Base-by-base conservation (phyloP, 2,888 invertebrate genomes). In the Cremastinae sp. region DNA sequence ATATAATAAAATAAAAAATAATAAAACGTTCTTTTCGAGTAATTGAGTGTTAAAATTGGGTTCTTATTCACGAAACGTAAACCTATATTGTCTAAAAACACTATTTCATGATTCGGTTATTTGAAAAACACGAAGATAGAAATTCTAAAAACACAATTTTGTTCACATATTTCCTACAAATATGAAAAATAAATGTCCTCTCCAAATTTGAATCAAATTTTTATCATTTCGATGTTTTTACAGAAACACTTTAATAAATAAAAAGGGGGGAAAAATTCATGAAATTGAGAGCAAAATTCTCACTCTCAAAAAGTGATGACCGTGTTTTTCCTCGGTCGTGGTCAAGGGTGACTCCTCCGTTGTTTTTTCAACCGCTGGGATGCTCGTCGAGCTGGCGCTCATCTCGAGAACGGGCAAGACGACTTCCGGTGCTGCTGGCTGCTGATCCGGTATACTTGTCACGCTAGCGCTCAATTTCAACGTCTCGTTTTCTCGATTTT, bases 291-390 rank as follows among this genome's bases (percentile, higher is more conserved):
- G 16, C 16, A 10, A 10, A 38, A 16, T 58, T 28, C 80, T 82
- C 84, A 91, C 91, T 84, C 92, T 92, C 81, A 96, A 89, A 90
- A 96, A 97, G 89, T 95, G 95, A 88, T 95, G 93, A 18, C 94
- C 97, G 89, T 96, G 94, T 83, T 93, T 94, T 75, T 92, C 92
- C 77, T 87, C 91, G 75, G 77, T 51, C 62, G 81, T 78, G 68
- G 84, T 82, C 71, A 85, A 84, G 34, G 80, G 77, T 62, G 87
- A 85, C 53, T 80, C 28, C 2, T 3, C 80, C 41, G 79, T 78
- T 80, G 84, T 78, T 83, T 85, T 41, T 65, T 74, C 75, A 8
- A 61, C 53, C 20, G 78, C 78, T 0, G 82, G 80, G 79, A 84
- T 81, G 76, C 83, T 86, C 14, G 82, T 82, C 59, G 85, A 83